Conservation (phyloP, 2,113 vertebrate species). For the Camelus bactrianus region DNA sequence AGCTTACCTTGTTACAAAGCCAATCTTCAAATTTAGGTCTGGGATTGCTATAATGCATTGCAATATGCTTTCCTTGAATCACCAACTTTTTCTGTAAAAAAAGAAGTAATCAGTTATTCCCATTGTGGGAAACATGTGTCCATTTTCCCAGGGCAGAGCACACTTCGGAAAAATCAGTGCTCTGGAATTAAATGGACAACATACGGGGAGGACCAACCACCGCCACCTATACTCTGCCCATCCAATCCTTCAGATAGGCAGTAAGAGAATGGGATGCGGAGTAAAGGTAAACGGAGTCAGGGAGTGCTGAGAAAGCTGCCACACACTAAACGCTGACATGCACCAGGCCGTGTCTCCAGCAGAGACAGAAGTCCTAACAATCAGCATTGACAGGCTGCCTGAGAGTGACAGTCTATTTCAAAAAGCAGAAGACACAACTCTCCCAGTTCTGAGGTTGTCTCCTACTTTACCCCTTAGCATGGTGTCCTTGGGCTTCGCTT, state of each 20-base stretch:
- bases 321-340: constrained; percentile 89
- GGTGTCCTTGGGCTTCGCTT: constrained; percentile 84
- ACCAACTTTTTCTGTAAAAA: constrained; percentile 98
- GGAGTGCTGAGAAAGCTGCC: constrained; percentile 91
- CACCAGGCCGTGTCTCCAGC: constrained; percentile 90
- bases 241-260: constrained; percentile 92
- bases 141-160: constrained; percentile 96
- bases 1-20: constrained; percentile 97
- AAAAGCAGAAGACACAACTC: constrained; percentile 79
- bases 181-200: constrained; percentile 92
- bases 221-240: constrained; percentile 93
- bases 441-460: constrained; percentile 84
- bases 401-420: constrained; percentile 81
- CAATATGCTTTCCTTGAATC: constrained; percentile 97
- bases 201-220: constrained; percentile 93
- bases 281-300: constrained; percentile 90
- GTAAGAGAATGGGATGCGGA: constrained; percentile 91
- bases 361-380: constrained; percentile 88
- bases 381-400: constrained; percentile 86
- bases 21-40: constrained; percentile 99
- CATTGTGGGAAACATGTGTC: constrained; percentile 82
- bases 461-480: constrained; percentile 81
- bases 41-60: constrained; percentile 99
- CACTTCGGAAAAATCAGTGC: constrained; percentile 97
- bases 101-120: constrained; percentile 89